Evolutionary conservation across 2,113 vertebrate species (phyloP), one percentile per base, ranked within the genome.

Genomic region (Thalassoma bifasciatum): DNA sequence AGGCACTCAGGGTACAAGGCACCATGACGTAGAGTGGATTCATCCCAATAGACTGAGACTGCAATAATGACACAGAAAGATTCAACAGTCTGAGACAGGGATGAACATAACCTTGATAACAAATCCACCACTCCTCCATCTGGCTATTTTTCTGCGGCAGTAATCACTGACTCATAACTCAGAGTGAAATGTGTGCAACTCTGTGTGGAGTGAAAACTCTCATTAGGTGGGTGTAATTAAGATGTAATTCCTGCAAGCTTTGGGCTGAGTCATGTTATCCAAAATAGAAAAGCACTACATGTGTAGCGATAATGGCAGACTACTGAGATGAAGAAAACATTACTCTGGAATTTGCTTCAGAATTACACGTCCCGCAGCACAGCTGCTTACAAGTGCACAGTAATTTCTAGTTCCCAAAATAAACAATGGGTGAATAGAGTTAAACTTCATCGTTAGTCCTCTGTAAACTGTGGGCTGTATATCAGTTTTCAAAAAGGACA

Each of bases 1-100:
- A 99, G 0, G 97, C 91, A 12, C 97, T 97, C 73, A 99, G 93
- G 2, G 97, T 98, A 58, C 95, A 95, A 12, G 98, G 97, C 62
- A 99, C 90, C 98, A 99, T 98, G 87, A 98, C 77, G 23, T 98
- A 98, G 54, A 99, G 82, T 0, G 98, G 98, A 65, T 99, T 96
- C 76, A 99, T 93, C 76, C 90, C 91, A n/a, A 98, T 90, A 77
- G 97, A 96, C 56, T 95, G 90, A 59, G 96, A 94, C 97, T 99
- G 93, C 26, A 87, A 79, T 72, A 82, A 88, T 79, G 24, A 88
- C 78, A 89, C 37, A 90, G 46, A 79, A 61, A 77, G 66, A 34
- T 67, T 74, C n/a, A 80, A 47, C 65, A 50, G 46, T 72, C 59
- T 74, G 37, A 84, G 57, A 82, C 71, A 60, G 13, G 3, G 57